Base-by-base conservation (phyloP, 2,888 invertebrate genomes). In the Odontocolon sp. region DNA sequence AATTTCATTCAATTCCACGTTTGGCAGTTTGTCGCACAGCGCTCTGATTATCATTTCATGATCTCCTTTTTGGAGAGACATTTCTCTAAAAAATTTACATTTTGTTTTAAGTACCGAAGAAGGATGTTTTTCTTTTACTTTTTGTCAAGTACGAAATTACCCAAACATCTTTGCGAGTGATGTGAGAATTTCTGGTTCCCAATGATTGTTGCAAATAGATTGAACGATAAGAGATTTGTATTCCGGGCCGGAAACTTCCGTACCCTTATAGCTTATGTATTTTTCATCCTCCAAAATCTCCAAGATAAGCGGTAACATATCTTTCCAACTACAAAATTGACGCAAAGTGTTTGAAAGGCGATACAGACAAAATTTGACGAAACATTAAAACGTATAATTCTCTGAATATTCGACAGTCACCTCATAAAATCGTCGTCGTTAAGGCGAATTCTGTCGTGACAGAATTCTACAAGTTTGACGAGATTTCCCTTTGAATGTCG, bases 101-200 rank as follows among this genome's bases (percentile, higher is more conserved):
- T n/a, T n/a, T n/a, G n/a, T n/a, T n/a, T n/a, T n/a, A n/a, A n/a
- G n/a, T n/a, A n/a, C n/a, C n/a, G n/a, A n/a, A n/a, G n/a, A n/a
- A n/a, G n/a, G n/a, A n/a, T n/a, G n/a, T n/a, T n/a, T n/a, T n/a
- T n/a, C n/a, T n/a, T n/a, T n/a, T n/a, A 1, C n/a, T 8, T 28
- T 42, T 3, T 33, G 4, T 3, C 11, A 4, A 23, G 26, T 11
- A n/a, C n/a, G 3, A 16, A 85, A 88, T 88, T 87, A 95, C 95
- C 92, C 92, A 86, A 95, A 95, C 94, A 95, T 94, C 80, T 93
- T 92, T 63, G 94, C 92, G 1, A 95, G 88, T 21, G 94, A 92
- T n/a, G 93, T 93, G 66, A 94, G 87, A 82, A 93, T 93, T 56
- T 90, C 89, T 21, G 93, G 91, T 5, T 91, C 91, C 94, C 94